Evolutionary conservation across 2,113 vertebrate species (phyloP).

Genomic region (Myiopsitta monachus): DNA sequence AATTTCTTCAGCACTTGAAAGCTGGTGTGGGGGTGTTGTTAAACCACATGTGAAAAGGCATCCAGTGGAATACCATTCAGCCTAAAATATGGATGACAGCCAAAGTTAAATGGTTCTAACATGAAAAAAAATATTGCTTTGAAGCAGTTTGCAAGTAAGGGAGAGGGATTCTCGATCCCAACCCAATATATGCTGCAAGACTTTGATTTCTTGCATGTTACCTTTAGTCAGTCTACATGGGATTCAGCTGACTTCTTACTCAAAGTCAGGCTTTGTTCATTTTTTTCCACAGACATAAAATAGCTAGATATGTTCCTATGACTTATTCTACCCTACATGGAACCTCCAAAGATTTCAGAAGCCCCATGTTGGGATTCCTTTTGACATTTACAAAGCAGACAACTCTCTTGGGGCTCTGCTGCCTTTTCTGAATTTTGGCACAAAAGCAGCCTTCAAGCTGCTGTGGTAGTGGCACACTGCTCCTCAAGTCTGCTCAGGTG

Average conservation of each 20-base stretch:
- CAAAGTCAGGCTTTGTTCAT: background rate
- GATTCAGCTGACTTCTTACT: background rate
- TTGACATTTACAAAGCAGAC: background rate
- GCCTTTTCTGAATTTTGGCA: background rate
- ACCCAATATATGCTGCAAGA: background rate
- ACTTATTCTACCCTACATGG: background rate
- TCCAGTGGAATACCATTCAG: background rate
- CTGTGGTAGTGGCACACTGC: rapidly evolving
- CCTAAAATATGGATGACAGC: background rate
- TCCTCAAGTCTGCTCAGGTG: background rate
- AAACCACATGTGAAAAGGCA: conserved; percentile 16
- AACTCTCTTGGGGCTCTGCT: background rate
- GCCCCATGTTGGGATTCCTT: background rate
- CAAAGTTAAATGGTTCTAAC: background rate
- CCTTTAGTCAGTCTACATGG: background rate
- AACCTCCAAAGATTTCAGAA: background rate
- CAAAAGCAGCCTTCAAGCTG: background rate
- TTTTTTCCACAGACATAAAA: background rate
- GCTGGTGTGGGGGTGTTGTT: background rate
- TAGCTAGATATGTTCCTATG: background rate
- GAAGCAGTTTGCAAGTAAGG: background rate
- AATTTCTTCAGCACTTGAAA: background rate
- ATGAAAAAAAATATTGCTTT: background rate
- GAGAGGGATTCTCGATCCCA: background rate
- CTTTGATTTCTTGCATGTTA: background rate